Evolutionary conservation across 2,888 invertebrate genomes (phyloP), one percentile per base, ranked within the genome.

Genomic region (Scaptomyza tumidula): DNA sequence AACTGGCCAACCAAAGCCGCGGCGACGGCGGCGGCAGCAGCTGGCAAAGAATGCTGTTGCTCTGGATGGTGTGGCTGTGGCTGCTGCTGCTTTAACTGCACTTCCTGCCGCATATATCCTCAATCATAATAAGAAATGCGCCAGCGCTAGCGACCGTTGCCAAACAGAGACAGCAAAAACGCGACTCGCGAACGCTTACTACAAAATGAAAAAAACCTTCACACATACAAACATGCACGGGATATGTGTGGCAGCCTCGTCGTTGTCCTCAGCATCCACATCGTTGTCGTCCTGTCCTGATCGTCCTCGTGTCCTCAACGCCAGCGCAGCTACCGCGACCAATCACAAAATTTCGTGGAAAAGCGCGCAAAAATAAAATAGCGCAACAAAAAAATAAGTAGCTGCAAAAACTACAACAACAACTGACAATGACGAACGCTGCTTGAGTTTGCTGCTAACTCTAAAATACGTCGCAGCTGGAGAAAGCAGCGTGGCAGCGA

Each of bases 61-160:
- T 56, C 24, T 29, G 27, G 55, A 14, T 39, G 54, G 27, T 56
- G 50, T 54, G 10, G 53, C 44, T 46, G 56, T 54, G 33, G 56
- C 62, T 49, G 68, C 57, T 52, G 50, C 65, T 63, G 71, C 75
- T 60, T 48, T 49, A 72, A 63, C 60, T 56, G 73, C 70, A 62
- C 64, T 68, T 62, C 59, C 57, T 61, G 60, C 71, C 65, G 74
- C 72, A 76, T 78, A 78, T 78, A 80, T 86, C 80, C 86, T 89
- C 87, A 86, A 89, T 87, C 88, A 88, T 89, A 88, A 89, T 88
- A 88, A 90, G 86, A 87, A 88, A 88, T 79, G 73, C 81, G 89
- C 90, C 81, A 89, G 85, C 83, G 84, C 77, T 77, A 60, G 72
- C 44, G 50, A 39, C 46, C 65, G 68, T 68, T 72, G 89, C 83